Evolutionary conservation across 2,113 vertebrate genomes (phyloP).

Genomic region (Bothrops jararaca): DNA sequence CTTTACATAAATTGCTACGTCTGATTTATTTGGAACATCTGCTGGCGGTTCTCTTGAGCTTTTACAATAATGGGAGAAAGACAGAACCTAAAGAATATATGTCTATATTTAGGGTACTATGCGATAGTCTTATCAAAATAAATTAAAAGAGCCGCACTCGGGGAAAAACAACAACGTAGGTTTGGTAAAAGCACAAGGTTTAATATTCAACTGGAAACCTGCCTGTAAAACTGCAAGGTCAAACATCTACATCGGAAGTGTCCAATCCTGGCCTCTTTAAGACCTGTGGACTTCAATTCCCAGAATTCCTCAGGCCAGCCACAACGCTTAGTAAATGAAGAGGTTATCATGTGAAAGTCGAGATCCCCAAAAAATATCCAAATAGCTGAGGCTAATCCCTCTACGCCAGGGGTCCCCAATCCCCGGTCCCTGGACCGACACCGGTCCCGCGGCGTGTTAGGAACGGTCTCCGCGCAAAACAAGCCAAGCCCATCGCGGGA

Average conservation of each 20-base stretch:
- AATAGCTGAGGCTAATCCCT: too few relatives aligned
- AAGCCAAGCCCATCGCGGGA: too few relatives aligned
- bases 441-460: too few relatives aligned
- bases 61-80: background rate
- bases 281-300: background rate
- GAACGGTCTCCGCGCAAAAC: too few relatives aligned
- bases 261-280: background rate
- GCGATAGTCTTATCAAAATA: background rate
- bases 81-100: background rate
- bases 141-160: background rate
- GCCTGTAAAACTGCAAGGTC: background rate
- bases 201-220: background rate
- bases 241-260: background rate
- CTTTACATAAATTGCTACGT: background rate
- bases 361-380: too few relatives aligned
- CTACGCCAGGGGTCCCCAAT: too few relatives aligned
- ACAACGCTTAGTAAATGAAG: too few relatives aligned
- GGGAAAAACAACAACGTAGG: background rate
- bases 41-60: background rate
- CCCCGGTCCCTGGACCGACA: too few relatives aligned
- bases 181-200: background rate
- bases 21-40: background rate
- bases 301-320: background rate
- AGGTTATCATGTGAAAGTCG: too few relatives aligned
- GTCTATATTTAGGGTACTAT: background rate